Conservation (phyloP, 2,888 invertebrate species). For the Luffia ferchaultella region DNA sequence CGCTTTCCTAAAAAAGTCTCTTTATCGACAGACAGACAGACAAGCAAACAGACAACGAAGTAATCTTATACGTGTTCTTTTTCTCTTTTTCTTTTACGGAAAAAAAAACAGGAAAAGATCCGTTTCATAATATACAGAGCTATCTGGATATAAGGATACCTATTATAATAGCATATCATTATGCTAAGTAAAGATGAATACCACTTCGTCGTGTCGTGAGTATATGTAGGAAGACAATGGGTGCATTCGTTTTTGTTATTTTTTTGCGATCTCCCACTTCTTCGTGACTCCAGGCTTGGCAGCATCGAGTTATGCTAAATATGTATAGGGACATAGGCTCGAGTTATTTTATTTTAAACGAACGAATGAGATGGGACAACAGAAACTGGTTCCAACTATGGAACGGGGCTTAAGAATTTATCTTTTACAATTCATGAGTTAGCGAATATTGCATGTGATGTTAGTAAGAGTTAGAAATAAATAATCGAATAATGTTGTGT, state of each 20-base stretch:
- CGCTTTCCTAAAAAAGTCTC: too few species aligned
- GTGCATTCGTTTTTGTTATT: slow-evolving; percentile 2
- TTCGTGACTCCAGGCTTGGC: neutral
- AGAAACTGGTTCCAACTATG: neutral
- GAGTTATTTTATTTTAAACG: neutral
- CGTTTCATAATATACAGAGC: neutral
- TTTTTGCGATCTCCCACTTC: neutral
- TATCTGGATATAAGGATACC: neutral
- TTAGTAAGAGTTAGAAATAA: too few species aligned
- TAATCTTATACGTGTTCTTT: neutral
- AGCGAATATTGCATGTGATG: too few species aligned
- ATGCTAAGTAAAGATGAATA: too few species aligned
- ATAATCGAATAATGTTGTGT: too few species aligned
- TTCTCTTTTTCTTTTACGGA: neutral
- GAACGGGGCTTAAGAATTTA: neutral
- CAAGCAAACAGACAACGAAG: neutral
- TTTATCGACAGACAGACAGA: too few species aligned
- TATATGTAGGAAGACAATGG: slow-evolving; percentile 7
- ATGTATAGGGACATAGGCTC: neutral
- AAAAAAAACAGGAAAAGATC: neutral
- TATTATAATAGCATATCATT: too few species aligned
- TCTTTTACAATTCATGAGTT: neutral
- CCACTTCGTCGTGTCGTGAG: too few species aligned
- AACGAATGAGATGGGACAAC: neutral
- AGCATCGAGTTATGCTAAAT: neutral